Evolutionary conservation across 2,888 invertebrate genomes (phyloP).

Genomic region (Standfussiana lucernea): DNA sequence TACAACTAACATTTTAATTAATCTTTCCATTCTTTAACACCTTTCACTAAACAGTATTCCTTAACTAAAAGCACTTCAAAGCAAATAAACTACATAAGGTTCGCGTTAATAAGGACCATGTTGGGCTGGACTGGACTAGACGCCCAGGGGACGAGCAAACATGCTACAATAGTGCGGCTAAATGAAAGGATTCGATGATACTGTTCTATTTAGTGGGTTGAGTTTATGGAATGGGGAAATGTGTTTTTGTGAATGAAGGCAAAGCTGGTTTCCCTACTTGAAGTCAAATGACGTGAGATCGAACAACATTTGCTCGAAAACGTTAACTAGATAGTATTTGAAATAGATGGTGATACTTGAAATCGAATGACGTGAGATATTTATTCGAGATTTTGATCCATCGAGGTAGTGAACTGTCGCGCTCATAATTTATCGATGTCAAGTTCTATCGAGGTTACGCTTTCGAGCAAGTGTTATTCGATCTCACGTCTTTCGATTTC

Average conservation of each 20-base stretch:
- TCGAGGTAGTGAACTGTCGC: too few relatives aligned
- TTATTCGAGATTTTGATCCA: too few relatives aligned
- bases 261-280: too few relatives aligned
- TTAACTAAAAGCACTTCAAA: constrained; percentile 20
- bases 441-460: too few relatives aligned
- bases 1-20: background rate
- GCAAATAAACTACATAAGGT: constrained; percentile 24
- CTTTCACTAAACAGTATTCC: constrained; percentile 15
- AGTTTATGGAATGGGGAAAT: constrained; percentile 10
- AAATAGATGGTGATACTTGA: too few relatives aligned
- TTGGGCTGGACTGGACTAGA: constrained; percentile 24
- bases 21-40: background rate
- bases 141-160: constrained; percentile 51
- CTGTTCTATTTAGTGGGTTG: background rate
- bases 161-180: constrained; percentile 29
- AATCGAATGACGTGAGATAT: too few relatives aligned
- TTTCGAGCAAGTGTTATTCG: too few relatives aligned
- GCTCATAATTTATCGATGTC: too few relatives aligned
- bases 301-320: too few relatives aligned
- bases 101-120: constrained; percentile 48
- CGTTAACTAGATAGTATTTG: too few relatives aligned
- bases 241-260: background rate
- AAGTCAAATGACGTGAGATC: too few relatives aligned
- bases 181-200: constrained; percentile 45
- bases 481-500: too few relatives aligned